phyloP scores from a whole-genome alignment of 1,140 invertebrate species.

The Marisa cornuarietis region DNA sequence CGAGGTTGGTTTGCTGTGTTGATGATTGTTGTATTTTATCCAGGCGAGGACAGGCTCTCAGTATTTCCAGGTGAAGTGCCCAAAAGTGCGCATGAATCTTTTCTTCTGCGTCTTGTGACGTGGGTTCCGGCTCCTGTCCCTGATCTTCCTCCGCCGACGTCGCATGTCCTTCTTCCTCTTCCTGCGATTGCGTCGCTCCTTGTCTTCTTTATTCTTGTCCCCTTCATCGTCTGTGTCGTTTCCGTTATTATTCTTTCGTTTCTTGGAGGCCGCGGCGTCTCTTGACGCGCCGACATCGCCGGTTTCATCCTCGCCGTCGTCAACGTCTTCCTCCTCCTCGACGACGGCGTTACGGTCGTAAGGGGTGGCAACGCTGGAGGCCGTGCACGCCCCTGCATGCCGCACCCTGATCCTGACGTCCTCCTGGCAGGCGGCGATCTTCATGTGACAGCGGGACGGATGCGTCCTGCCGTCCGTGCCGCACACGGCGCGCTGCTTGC shows the following conservation, averaged over 20 bases:
- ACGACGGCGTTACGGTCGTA: not conserved
- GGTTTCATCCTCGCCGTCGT: not conserved
- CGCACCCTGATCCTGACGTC: slow-evolving; percentile 39
- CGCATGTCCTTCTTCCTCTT: slow-evolving; percentile 29
- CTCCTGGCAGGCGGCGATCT: slow-evolving; percentile 41
- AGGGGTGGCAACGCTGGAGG: slow-evolving; percentile 17
- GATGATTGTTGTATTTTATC: too few relatives aligned
- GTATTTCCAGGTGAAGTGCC: slow-evolving; percentile 14
- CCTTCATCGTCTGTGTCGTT: slow-evolving; percentile 14
- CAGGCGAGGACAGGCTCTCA: too few relatives aligned
- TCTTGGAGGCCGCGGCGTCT: not conserved
- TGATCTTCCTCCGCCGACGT: slow-evolving; percentile 23
- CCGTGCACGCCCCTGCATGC: slow-evolving; percentile 37
- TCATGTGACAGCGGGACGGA: slow-evolving; percentile 47
- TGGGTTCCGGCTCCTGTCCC: not conserved
- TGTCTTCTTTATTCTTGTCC: slow-evolving; percentile 12
- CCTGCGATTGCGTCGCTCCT: slow-evolving; percentile 19
- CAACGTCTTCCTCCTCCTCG: not conserved
- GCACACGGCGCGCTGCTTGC: slow-evolving; percentile 33
- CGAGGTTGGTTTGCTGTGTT: too few relatives aligned
- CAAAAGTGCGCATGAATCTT: slow-evolving; percentile 13
- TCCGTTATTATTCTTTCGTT: not conserved
- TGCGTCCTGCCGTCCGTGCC: slow-evolving; percentile 45
- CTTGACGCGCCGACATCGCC: not conserved
- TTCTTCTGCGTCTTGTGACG: slow-evolving; percentile 12